Evolutionary conservation across 2,888 invertebrate genomes (phyloP), one percentile per base, ranked within the genome.

Genomic region (Malthinus seriepunctatus): DNA sequence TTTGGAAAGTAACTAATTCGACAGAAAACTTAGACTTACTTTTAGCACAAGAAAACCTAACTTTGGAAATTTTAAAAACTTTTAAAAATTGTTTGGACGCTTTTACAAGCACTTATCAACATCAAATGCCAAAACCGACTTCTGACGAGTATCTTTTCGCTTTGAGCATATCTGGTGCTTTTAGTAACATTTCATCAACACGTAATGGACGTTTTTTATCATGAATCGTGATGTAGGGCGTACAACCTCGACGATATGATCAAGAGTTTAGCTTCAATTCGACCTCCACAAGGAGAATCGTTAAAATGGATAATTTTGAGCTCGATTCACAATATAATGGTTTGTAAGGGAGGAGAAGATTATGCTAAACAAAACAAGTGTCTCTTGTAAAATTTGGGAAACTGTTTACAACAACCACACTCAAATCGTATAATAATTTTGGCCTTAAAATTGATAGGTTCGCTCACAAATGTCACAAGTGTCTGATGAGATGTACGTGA

Each of bases 141-240:
- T n/a, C n/a, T n/a, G n/a, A n/a, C n/a, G n/a, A n/a, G n/a, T n/a
- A n/a, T n/a, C n/a, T n/a, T n/a, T n/a, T n/a, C n/a, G n/a, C n/a
- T n/a, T n/a, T n/a, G n/a, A n/a, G n/a, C n/a, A n/a, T n/a, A n/a
- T n/a, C n/a, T n/a, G n/a, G n/a, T n/a, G n/a, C n/a, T n/a, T n/a
- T n/a, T n/a, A n/a, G n/a, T n/a, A n/a, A n/a, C n/a, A n/a, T 60
- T 5, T 55, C 60, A 4, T 11, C 60, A 8, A 45, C 45, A 35
- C 60, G 56, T 8, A 56, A 60, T 33, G 60, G 60, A 32, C 11
- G 60, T 60, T 56, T 37, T 48, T 60, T 45, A 23, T 60, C 7
- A 42, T 47, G n/a, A 42, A 14, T 32, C 60, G 51, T 9, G 14
- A 44, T 1, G 7, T 48, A 10, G 51, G 53, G 23, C 37, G 11